A percentile compares a stretch with the other conserved stretches of the same genome.
Evolutionary conservation across 1,140 invertebrate genomes (phyloP).

Genomic region (Tetramorium alpestre): DNA sequence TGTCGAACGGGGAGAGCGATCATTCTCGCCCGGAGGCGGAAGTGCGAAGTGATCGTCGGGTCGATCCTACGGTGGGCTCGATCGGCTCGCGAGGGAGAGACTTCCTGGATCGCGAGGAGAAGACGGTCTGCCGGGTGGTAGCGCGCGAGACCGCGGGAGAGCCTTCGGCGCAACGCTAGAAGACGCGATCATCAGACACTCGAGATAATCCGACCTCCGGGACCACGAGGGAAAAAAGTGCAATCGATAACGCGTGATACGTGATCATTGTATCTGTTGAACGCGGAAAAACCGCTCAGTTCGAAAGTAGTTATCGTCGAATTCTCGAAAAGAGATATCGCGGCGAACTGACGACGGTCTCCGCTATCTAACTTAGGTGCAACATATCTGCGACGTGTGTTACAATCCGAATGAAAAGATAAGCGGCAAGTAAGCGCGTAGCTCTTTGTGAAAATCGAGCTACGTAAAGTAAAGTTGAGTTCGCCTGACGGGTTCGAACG

Average conservation of each 20-base stretch:
- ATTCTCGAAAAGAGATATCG: neutral
- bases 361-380: constrained; percentile 1
- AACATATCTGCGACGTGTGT: neutral
- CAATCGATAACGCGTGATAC: constrained; percentile 30
- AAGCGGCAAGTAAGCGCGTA: neutral
- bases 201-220: constrained; percentile 10
- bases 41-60: neutral
- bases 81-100: neutral
- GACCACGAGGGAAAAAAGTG: neutral
- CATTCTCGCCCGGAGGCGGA: neutral
- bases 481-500: neutral
- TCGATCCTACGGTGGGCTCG: neutral
- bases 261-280: neutral
- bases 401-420: neutral
- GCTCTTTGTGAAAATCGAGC: neutral
- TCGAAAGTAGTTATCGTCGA: constrained; percentile 12
- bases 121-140: neutral
- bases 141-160: neutral
- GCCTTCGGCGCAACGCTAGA: neutral
- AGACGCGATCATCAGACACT: constrained; percentile 7
- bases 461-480: neutral
- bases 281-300: neutral
- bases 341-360: neutral
- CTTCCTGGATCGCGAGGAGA: neutral
- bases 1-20: neutral